Evolutionary conservation across 2,797 vertebrate species (phyloP).

Genomic region (Danionella dracula): DNA sequence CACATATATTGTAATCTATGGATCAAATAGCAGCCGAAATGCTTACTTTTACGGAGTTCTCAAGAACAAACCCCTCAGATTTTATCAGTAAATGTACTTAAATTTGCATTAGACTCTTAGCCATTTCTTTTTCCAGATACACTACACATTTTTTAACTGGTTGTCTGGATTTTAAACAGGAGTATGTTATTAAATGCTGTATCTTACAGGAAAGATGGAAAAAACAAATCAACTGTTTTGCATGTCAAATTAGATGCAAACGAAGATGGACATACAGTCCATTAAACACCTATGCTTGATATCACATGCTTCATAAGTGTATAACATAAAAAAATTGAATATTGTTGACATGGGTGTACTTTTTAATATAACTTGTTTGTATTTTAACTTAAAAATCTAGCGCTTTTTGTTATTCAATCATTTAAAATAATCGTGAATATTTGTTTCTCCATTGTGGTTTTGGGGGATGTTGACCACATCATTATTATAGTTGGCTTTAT

Average conservation of each 20-base stretch:
- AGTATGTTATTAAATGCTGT: background rate
- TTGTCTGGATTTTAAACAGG: background rate
- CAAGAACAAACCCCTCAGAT: background rate
- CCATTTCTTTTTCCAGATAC: background rate
- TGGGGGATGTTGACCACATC: background rate
- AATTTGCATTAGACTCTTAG: background rate
- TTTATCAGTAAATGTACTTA: background rate
- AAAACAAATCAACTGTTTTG: background rate
- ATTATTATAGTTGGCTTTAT: constrained; percentile 18
- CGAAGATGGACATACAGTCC: background rate
- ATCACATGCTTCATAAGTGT: no score
- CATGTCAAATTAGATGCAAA: background rate
- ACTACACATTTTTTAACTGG: background rate
- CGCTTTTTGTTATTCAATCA: no score
- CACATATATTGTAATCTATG: background rate
- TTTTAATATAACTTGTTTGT: no score
- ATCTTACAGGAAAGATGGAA: background rate
- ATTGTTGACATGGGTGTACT: no score
- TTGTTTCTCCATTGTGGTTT: background rate
- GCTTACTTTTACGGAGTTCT: background rate
- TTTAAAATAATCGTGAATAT: no score
- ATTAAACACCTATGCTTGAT: no score
- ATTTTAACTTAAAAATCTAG: no score
- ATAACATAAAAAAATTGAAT: no score
- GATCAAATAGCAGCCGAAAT: background rate